These are phyloP conservation scores for Platichthys stellatus DNA, from an alignment of 2,113 vertebrate species.

Conservation along the genomic window DNA sequence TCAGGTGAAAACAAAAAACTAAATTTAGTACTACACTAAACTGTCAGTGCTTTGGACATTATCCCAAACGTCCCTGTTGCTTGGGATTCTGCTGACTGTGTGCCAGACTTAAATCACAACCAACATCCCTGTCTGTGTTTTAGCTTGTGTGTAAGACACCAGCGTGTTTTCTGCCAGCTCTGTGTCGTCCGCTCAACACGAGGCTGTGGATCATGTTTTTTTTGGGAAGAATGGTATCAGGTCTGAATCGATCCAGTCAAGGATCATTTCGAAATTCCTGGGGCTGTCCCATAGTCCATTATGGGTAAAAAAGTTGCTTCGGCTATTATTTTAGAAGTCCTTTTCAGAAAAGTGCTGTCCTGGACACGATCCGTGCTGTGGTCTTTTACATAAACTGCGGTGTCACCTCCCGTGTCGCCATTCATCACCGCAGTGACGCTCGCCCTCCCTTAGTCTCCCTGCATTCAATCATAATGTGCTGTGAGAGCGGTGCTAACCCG, in stretches of 20 bases:
- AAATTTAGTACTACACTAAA: constrained; percentile 44
- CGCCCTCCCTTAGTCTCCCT: constrained; percentile 23
- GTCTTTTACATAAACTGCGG: constrained; percentile 32
- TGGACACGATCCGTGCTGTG: background rate
- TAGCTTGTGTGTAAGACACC: constrained; percentile 3
- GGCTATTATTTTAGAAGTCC: background rate
- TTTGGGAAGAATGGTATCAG: background rate
- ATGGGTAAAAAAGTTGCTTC: constrained; percentile 6
- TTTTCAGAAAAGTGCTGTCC: constrained; percentile 21
- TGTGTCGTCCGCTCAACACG: constrained; percentile 21
- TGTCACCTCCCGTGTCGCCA: constrained; percentile 23
- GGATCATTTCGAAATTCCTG: background rate
- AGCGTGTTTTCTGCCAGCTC: constrained; percentile 1
- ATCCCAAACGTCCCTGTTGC: constrained; percentile 22
- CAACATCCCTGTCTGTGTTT: constrained; percentile 8
- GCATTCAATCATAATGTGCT: constrained; percentile 42
- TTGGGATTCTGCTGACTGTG: constrained; percentile 57
- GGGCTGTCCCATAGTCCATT: background rate
- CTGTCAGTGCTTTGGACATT: constrained; percentile 30
- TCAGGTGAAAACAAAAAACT: constrained; percentile 14
- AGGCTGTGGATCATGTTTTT: constrained; percentile 27
- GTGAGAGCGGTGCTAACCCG: constrained; percentile 29
- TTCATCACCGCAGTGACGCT: constrained; percentile 33
- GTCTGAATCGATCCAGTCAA: background rate
- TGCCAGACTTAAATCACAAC: constrained; percentile 49